Conservation (phyloP, 2,113 vertebrate genomes). For the Columba janthina region DNA sequence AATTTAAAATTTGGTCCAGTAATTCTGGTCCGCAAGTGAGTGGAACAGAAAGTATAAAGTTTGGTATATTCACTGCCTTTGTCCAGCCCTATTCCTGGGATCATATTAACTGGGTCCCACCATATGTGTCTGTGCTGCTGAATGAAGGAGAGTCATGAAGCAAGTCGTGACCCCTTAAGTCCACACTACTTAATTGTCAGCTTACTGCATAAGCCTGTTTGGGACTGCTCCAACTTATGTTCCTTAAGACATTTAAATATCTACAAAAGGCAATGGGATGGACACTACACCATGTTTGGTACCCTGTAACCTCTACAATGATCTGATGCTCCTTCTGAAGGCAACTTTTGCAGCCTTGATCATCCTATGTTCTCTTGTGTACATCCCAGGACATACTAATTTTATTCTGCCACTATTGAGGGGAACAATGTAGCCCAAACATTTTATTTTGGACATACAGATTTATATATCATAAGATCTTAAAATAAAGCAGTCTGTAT, state of each 20-base stretch:
- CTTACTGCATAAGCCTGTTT: accelerated
- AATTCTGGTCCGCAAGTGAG: not conserved
- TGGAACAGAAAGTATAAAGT: not conserved
- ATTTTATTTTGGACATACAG: not conserved
- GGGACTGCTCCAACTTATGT: not conserved
- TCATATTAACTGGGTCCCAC: not conserved
- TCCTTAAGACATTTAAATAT: not conserved
- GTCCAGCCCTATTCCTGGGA: not conserved
- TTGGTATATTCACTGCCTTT: not conserved
- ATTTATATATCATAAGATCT: accelerated
- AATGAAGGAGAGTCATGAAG: not conserved
- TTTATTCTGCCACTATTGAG: not conserved
- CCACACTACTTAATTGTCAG: not conserved
- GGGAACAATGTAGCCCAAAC: accelerated
- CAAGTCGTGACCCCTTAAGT: not conserved
- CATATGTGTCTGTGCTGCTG: not conserved
- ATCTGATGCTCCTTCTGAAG: not conserved
- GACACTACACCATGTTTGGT: not conserved
- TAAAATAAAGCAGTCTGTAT: not conserved
- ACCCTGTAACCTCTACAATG: not conserved
- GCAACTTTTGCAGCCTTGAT: not conserved
- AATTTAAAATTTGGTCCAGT: not conserved
- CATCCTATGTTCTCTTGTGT: not conserved
- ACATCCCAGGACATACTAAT: not conserved
- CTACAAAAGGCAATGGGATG: not conserved